Conservation (phyloP, 1,140 invertebrate species). For the Mesaphorura yosii region DNA sequence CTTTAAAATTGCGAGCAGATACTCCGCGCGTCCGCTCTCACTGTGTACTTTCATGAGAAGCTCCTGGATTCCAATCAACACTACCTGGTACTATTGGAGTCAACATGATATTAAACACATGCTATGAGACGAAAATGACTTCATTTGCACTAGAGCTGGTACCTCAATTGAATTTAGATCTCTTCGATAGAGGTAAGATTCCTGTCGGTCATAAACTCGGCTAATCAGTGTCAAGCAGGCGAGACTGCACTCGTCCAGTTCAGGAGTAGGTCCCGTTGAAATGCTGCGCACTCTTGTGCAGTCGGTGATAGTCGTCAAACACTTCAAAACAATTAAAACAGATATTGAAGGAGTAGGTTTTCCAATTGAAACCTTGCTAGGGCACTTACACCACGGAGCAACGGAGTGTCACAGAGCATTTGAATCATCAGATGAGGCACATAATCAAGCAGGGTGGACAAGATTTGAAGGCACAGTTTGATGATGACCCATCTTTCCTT, state of each 20-base stretch:
- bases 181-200: conserved; percentile 6
- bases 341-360: neutral
- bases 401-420: conserved; percentile 25
- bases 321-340: conserved; percentile 4
- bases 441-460: conserved; percentile 21
- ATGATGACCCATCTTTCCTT: conserved; percentile 41
- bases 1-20: conserved; percentile 23
- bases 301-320: conserved; percentile 8
- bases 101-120: no score
- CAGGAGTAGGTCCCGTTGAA: conserved; percentile 10
- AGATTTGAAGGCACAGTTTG: conserved; percentile 13
- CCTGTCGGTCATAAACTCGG: conserved; percentile 17
- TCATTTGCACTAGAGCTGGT: no score
- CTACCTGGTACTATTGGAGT: no score
- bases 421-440: conserved; percentile 25
- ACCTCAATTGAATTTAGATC: no score
- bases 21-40: conserved; percentile 19
- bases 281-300: conserved; percentile 14
- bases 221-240: conserved; percentile 17
- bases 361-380: neutral
- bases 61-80: conserved; percentile 24
- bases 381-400: conserved; percentile 19
- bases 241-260: conserved; percentile 19
- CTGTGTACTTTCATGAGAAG: conserved; percentile 10
- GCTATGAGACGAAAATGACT: no score